These are phyloP conservation scores for Pyxicephalus adspersus DNA, from an alignment of 2,113 vertebrate genomes.

Conservation along the genomic window DNA sequence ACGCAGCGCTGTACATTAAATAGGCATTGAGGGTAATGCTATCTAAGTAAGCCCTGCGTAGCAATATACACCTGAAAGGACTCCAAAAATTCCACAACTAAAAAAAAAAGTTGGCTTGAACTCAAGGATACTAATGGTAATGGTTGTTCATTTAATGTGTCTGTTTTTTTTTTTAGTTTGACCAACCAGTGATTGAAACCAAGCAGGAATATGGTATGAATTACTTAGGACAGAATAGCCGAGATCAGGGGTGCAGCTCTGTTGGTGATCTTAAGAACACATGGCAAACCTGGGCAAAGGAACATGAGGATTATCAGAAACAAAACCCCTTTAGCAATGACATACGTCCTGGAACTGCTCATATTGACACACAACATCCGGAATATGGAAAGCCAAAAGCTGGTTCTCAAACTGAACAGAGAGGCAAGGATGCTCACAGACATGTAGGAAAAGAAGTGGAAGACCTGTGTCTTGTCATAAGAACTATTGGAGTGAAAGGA, in stretches of 20 bases:
- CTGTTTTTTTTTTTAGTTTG: neutral
- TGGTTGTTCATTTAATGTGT: neutral
- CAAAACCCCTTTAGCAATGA: constrained; percentile 82
- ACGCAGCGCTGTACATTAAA: too few species aligned
- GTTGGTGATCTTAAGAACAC: constrained; percentile 79
- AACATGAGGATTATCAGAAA: constrained; percentile 80
- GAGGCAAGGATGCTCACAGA: constrained; percentile 81
- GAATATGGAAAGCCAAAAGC: constrained; percentile 81
- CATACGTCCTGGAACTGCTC: neutral
- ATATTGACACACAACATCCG: constrained; percentile 63
- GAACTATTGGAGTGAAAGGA: constrained; percentile 70
- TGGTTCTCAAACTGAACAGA: constrained; percentile 81
- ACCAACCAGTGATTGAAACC: neutral
- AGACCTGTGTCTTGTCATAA: constrained; percentile 80
- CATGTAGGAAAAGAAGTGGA: constrained; percentile 80
- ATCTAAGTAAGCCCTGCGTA: too few species aligned
- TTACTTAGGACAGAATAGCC: constrained; percentile 1
- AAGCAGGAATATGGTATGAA: neutral
- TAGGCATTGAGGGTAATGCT: too few species aligned
- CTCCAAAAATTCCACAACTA: too few species aligned
- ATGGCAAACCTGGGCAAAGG: constrained; percentile 86
- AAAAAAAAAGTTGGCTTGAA: too few species aligned
- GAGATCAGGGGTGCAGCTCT: constrained; percentile 47
- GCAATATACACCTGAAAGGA: too few species aligned
- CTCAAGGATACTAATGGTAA: too few species aligned